Percentiles rank a stretch among this genome's conserved stretches.
Conservation (phyloP, 2,113 vertebrate species). For the Amphiprion percula region DNA sequence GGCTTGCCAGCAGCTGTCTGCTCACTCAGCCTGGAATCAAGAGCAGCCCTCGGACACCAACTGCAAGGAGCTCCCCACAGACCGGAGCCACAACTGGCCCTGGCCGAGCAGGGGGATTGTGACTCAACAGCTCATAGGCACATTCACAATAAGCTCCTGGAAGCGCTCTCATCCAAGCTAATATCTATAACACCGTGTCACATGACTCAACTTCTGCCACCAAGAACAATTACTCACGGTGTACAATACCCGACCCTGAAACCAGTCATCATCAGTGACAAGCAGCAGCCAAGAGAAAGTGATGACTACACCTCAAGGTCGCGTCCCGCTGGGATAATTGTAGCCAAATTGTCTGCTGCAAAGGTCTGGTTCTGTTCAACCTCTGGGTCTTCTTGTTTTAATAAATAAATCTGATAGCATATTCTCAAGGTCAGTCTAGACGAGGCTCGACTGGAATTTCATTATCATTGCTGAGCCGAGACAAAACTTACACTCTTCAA, state of each 20-base stretch:
- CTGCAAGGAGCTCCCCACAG: conserved; percentile 73
- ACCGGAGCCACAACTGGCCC: conserved; percentile 73
- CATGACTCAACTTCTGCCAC: conserved; percentile 54
- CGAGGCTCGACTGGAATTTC: conserved; percentile 32
- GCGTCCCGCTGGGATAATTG: conserved; percentile 45
- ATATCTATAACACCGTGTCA: conserved; percentile 57
- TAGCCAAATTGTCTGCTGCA: conserved; percentile 56
- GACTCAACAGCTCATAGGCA: conserved; percentile 66
- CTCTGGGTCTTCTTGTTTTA: conserved; percentile 56
- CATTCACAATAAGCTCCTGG: conserved; percentile 56
- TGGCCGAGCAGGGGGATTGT: conserved; percentile 61
- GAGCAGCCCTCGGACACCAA: conserved; percentile 75
- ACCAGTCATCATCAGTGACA: conserved; percentile 45
- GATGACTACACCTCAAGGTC: conserved; percentile 73
- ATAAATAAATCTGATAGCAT: conserved; percentile 55
- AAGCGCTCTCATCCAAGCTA: conserved; percentile 63
- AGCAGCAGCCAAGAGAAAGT: conserved; percentile 59
- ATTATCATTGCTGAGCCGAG: conserved; percentile 34
- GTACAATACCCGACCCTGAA: conserved; percentile 60
- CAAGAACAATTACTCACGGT: conserved; percentile 62
- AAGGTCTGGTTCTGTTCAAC: conserved; percentile 36
- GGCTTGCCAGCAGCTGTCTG: conserved; percentile 78
- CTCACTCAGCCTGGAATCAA: conserved; percentile 78
- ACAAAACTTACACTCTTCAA: conserved; percentile 29
- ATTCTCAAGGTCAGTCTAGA: conserved; percentile 58